These are phyloP conservation scores for Cottus gobio DNA, from an alignment of 2,113 vertebrate species.

Conservation along the genomic window DNA sequence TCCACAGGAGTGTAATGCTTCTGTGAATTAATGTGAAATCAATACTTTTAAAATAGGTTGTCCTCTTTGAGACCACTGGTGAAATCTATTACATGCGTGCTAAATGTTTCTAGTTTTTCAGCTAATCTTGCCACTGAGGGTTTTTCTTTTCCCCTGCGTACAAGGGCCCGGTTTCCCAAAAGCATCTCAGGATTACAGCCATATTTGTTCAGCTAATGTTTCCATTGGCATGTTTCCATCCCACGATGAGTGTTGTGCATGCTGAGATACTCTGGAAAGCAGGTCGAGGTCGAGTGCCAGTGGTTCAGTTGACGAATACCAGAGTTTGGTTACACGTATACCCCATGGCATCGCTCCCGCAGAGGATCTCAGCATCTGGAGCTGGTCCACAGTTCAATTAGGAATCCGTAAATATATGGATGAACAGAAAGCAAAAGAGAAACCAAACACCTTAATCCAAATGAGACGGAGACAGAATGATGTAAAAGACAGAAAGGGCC, in stretches of 20 bases:
- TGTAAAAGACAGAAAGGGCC: conserved; percentile 23
- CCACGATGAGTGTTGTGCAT: conserved; percentile 60
- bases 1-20: conserved; percentile 20
- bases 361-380: conserved; percentile 45
- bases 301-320: conserved; percentile 55
- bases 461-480: conserved; percentile 32
- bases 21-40: conserved; percentile 60
- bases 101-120: conserved; percentile 46
- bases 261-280: conserved; percentile 68
- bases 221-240: conserved; percentile 69
- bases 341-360: conserved; percentile 10
- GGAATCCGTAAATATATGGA: conserved; percentile 33
- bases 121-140: conserved; percentile 20
- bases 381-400: background rate
- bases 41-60: conserved; percentile 53
- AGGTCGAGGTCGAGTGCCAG: conserved; percentile 57
- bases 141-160: background rate
- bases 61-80: conserved; percentile 41
- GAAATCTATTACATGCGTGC: conserved; percentile 36
- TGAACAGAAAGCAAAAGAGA: conserved; percentile 36
- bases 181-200: conserved; percentile 60
- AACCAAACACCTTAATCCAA: conserved; percentile 41
- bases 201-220: conserved; percentile 75
- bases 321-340: conserved; percentile 53
- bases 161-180: conserved; percentile 42